phyloP scores from a whole-genome alignment of 2,113 vertebrate genomes.

The Haemorhous mexicanus region DNA sequence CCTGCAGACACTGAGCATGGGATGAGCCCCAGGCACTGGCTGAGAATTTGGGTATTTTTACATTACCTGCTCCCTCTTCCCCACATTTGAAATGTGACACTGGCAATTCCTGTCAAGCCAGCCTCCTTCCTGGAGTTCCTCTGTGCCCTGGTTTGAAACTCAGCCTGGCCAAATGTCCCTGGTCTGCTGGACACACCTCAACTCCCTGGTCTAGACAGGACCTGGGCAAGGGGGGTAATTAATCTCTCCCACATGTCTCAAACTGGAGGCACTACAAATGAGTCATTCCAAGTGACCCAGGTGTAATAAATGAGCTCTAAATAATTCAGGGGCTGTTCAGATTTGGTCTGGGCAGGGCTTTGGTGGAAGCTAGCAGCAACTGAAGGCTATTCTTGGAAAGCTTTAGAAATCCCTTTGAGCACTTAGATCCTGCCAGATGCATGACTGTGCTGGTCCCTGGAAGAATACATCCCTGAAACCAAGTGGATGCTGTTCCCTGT shows the following conservation, averaged over 20 bases:
- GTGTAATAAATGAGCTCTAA: slow-evolving; percentile 30
- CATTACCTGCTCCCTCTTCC: neutral
- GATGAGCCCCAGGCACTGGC: neutral
- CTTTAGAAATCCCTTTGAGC: neutral
- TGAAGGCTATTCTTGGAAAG: neutral
- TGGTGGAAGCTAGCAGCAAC: neutral
- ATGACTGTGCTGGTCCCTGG: neutral
- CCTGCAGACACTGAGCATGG: rapidly evolving
- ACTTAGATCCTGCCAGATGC: neutral
- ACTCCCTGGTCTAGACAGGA: neutral
- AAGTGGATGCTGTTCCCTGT: neutral
- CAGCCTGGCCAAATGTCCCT: neutral
- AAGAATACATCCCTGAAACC: neutral
- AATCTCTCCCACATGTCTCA: neutral
- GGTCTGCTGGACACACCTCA: neutral
- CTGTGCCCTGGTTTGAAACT: neutral
- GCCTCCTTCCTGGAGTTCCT: neutral
- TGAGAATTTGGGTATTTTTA: neutral
- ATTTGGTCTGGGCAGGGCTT: neutral
- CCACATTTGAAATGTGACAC: neutral
- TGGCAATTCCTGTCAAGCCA: neutral
- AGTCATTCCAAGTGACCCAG: slow-evolving; percentile 26
- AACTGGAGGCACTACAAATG: neutral
- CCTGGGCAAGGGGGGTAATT: neutral
- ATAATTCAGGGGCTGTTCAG: slow-evolving; percentile 19